Evolutionary conservation across 2,113 vertebrate genomes (phyloP).

Genomic region (Oncorhynchus mykiss): DNA sequence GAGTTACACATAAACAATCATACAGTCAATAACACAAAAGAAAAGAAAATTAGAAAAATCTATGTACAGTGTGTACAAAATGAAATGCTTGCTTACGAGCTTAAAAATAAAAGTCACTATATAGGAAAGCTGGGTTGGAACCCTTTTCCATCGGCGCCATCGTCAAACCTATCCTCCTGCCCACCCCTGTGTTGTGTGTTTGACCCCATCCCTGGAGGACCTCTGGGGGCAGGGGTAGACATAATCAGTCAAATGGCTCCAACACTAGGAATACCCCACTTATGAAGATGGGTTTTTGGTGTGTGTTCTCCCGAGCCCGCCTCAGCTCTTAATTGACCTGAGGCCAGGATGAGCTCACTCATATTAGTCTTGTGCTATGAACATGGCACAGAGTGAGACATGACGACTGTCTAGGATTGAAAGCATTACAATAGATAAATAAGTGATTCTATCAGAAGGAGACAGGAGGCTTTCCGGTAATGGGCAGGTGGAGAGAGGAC

Average conservation of each 20-base stretch:
- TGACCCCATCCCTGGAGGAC: conserved; percentile 40
- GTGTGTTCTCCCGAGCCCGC: conserved; percentile 52
- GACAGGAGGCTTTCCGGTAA: conserved; percentile 33
- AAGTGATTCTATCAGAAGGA: conserved; percentile 29
- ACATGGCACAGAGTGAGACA: conserved; percentile 3
- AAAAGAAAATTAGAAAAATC: too few relatives aligned
- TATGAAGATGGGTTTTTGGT: neutral
- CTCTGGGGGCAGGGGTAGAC: conserved; percentile 40
- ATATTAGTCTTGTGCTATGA: conserved; percentile 4
- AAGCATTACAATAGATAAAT: conserved; percentile 31
- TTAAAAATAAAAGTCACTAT: too few relatives aligned
- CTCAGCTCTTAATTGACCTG: conserved; percentile 3
- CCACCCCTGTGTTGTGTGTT: conserved; percentile 29
- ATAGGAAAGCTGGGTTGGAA: too few relatives aligned
- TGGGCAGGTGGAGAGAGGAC: neutral
- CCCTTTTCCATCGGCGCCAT: too few relatives aligned
- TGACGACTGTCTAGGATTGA: neutral
- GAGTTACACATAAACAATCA: too few relatives aligned
- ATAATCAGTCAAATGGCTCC: conserved; percentile 29
- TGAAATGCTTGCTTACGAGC: too few relatives aligned
- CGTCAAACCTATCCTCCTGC: neutral
- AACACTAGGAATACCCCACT: conserved; percentile 5
- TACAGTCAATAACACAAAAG: too few relatives aligned
- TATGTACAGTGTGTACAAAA: too few relatives aligned
- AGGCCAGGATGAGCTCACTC: conserved; percentile 28